Percentiles rank a stretch among this genome's conserved stretches.
Evolutionary conservation across 2,888 invertebrate genomes (phyloP).

Genomic region (Amiota communis): DNA sequence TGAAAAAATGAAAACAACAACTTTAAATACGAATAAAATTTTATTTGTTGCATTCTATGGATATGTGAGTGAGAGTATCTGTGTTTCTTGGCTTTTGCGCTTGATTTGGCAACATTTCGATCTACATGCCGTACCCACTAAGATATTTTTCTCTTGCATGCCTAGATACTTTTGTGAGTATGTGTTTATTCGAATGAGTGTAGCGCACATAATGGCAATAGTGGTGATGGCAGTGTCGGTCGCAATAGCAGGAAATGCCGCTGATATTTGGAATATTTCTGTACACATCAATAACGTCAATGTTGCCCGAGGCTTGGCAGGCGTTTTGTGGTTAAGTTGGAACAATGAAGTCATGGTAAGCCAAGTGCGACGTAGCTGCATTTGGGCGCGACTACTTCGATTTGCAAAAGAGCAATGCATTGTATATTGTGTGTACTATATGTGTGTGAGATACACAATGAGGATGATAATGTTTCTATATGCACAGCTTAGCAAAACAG

Average conservation of each 20-base stretch:
- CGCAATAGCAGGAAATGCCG: constrained; percentile 7
- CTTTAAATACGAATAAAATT: constrained; percentile 62
- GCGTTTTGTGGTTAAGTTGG: constrained; percentile 57
- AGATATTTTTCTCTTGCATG: constrained; percentile 11
- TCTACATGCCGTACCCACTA: constrained; percentile 28
- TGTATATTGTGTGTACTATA: constrained; percentile 16
- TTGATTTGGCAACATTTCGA: constrained; percentile 57
- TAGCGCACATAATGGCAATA: background rate
- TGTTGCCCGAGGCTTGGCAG: constrained; percentile 13
- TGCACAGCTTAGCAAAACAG: background rate
- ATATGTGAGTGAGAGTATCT: no score
- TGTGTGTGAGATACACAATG: no score
- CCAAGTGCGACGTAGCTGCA: background rate
- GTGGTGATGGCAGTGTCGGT: background rate
- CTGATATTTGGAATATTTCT: constrained; percentile 63
- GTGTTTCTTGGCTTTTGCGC: constrained; percentile 61
- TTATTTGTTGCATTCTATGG: constrained; percentile 56
- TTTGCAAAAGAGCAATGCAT: background rate
- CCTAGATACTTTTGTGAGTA: background rate
- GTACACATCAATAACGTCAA: constrained; percentile 61
- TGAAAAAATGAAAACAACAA: constrained; percentile 42
- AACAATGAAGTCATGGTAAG: constrained; percentile 17
- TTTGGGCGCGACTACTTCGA: constrained; percentile 1
- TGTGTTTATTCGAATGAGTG: background rate
- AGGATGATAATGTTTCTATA: no score